Base-by-base conservation (phyloP, 2,797 vertebrate genomes). In the Euthynnus affinis region DNA sequence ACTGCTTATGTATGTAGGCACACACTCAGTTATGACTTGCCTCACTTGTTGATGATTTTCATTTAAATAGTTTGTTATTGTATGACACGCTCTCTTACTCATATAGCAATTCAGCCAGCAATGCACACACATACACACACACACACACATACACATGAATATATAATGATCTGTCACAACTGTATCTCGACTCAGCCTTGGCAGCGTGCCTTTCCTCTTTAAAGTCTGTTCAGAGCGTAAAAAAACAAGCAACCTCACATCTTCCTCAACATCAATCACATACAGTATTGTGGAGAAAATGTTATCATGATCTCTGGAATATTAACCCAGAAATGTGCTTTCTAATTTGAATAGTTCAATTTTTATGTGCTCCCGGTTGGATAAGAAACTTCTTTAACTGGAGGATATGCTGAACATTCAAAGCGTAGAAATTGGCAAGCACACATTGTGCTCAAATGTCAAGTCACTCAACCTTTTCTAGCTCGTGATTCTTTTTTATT, bases 61-160 rank as follows among this genome's bases (percentile, higher is more conserved):
- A 90, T 89, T 88, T 88, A 78, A 83, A 89, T 87, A 65, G 83
- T 81, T 85, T 85, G 76, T 88, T 86, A 75, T 87, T 84, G 81
- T 81, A 46, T 62, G 84, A 90, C 78, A 89, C 51, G 29, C 74
- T 88, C 84, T 83, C 81, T 86, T 69, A 83, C 80, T 85, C 76
- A 37, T 63, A 63, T 6, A 58, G 72, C 70, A 70, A 69, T 73
- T 76, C 72, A 77, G 53, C 37, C 63, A 22, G 34, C 6, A 14
- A n/a, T 2, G 23, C 52, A 51, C 70, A 62, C 59, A 71, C 59
- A 74, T 4, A 49, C 48, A 72, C 66, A 70, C 52, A 78, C 18
- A 48, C 46, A 64, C 34, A 71, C 61, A 76, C 53, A 56, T 40
- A 1, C 55, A 29, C 42, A 80, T 53, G 59, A 53, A 83, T 76